phyloP scores from a whole-genome alignment of 2,797 vertebrate species.

The Brachyrhaphis roseni region DNA sequence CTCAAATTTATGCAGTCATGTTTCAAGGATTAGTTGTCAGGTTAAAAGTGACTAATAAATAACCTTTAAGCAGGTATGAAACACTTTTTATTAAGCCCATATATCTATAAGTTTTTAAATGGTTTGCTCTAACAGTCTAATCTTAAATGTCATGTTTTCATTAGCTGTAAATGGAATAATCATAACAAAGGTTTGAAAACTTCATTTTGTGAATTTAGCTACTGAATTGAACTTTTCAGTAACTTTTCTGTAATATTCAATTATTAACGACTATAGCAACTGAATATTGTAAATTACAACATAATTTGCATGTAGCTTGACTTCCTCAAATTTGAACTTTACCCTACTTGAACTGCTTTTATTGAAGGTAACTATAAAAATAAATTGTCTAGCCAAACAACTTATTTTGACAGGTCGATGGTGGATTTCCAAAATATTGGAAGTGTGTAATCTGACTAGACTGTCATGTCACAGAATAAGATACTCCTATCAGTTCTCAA shows the following conservation, averaged over 20 bases:
- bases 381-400: neutral
- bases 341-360: neutral
- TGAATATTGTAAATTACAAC: neutral
- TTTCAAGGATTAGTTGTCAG: neutral
- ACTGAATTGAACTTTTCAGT: neutral
- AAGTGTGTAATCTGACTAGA: neutral
- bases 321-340: neutral
- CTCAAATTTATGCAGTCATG: neutral
- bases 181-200: neutral
- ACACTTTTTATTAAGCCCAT: neutral
- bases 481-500: neutral
- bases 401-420: neutral
- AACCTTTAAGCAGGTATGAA: neutral
- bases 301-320: neutral
- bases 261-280: neutral
- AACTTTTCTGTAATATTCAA: neutral
- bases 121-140: neutral
- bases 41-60: neutral
- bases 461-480: slow-evolving; percentile 9
- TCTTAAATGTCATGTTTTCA: neutral
- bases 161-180: neutral
- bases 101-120: neutral
- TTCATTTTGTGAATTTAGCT: neutral
- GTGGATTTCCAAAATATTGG: neutral
- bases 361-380: neutral